phyloP scores from a whole-genome alignment of 2,797 vertebrate genomes.

The Karalla daura region DNA sequence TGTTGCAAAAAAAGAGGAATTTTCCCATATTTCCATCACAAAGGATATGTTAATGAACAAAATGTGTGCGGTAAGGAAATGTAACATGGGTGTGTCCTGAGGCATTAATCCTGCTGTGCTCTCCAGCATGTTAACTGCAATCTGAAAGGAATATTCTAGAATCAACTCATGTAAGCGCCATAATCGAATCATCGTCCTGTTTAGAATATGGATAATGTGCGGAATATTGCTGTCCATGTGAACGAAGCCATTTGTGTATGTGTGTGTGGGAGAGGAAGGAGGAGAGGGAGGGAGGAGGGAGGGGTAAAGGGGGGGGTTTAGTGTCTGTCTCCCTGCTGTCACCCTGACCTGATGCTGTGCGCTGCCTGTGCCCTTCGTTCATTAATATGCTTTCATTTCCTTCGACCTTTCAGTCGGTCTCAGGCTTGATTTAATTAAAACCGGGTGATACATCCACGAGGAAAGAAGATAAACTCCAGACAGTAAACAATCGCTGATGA shows the following conservation, averaged over 20 bases:
- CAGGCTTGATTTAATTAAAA: conserved; percentile 74
- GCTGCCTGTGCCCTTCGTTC: conserved; percentile 67
- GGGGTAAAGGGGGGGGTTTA: background rate
- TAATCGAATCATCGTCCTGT: too few relatives aligned
- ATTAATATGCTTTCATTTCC: conserved; percentile 83
- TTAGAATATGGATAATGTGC: too few relatives aligned
- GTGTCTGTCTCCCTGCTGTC: conserved; percentile 57
- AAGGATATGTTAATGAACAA: too few relatives aligned
- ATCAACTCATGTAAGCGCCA: too few relatives aligned
- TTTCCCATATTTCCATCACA: too few relatives aligned
- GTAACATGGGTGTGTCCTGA: too few relatives aligned
- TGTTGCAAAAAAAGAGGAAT: too few relatives aligned
- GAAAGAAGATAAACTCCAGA: conserved; percentile 49
- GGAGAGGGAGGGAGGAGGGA: background rate
- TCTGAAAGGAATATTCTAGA: too few relatives aligned
- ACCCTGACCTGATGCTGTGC: conserved; percentile 69
- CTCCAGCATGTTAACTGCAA: too few relatives aligned
- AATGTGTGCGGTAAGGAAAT: too few relatives aligned
- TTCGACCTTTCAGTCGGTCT: conserved; percentile 76
- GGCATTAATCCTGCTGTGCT: too few relatives aligned
- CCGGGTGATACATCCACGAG: conserved; percentile 19
- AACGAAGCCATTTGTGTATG: conserved; percentile 1
- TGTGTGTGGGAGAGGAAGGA: background rate
- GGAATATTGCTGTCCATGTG: background rate
- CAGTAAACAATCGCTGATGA: conserved; percentile 52